phyloP scores from a whole-genome alignment of 2,113 vertebrate species.

The Meleagris gallopavo region DNA sequence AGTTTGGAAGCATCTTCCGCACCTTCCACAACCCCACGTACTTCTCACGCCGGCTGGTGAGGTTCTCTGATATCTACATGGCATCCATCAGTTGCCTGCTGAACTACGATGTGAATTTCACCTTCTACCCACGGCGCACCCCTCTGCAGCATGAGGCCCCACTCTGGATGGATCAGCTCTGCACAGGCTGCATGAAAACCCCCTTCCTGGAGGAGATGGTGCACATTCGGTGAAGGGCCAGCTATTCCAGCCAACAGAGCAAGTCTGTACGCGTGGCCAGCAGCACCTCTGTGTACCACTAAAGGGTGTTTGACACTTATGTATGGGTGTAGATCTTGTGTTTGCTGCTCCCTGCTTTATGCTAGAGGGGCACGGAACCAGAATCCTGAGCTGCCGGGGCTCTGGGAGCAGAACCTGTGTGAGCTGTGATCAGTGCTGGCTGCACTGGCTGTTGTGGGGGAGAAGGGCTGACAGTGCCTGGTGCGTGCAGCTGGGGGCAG shows the following conservation, averaged over 20 bases:
- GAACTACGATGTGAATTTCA: conserved; percentile 83
- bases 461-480: no score
- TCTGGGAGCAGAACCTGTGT: neutral
- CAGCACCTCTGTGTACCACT: conserved; percentile 50
- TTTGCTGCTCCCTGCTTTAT: neutral
- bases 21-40: conserved; percentile 87
- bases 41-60: conserved; percentile 82
- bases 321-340: neutral
- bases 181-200: conserved; percentile 87
- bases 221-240: conserved; percentile 80
- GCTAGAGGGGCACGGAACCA: neutral
- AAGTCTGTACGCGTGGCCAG: neutral
- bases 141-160: conserved; percentile 85
- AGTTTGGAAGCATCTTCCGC: conserved; percentile 87
- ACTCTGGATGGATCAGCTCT: conserved; percentile 88
- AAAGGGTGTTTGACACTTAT: conserved; percentile 56
- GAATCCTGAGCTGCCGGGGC: neutral
- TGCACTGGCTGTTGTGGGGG: neutral
- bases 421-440: neutral
- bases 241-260: neutral
- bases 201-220: conserved; percentile 86
- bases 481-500: neutral
- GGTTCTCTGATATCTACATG: conserved; percentile 87
- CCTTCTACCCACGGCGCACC: conserved; percentile 84
- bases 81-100: conserved; percentile 85